These are phyloP conservation scores for Thunnus albacares DNA, from an alignment of 2,797 vertebrate species.

Conservation along the genomic window DNA sequence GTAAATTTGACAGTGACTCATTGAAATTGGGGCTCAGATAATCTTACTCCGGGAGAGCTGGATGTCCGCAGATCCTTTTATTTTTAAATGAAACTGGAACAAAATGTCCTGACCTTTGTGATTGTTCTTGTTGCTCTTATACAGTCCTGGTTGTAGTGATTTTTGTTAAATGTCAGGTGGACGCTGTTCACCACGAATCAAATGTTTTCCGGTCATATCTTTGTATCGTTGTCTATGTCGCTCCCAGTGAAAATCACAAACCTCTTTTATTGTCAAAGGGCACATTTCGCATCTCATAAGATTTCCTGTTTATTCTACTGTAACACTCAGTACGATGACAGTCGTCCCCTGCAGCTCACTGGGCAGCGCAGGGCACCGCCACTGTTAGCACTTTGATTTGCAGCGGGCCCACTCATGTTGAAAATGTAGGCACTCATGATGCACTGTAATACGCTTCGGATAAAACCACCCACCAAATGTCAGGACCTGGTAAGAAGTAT, in stretches of 20 bases:
- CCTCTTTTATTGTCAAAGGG: constrained; percentile 41
- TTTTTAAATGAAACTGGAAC: constrained; percentile 19
- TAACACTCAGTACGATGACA: neutral
- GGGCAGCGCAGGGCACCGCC: neutral
- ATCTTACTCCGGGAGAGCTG: neutral
- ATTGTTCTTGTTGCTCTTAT: constrained; percentile 11
- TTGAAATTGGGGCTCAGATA: neutral
- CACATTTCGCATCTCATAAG: constrained; percentile 13
- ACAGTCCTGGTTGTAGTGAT: constrained; percentile 18
- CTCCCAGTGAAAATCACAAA: constrained; percentile 34
- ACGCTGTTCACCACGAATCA: constrained; percentile 22
- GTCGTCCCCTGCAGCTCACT: neutral
- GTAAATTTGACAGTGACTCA: neutral
- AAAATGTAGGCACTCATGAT: constrained; percentile 34
- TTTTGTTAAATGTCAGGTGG: constrained; percentile 59
- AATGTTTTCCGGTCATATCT: constrained; percentile 12
- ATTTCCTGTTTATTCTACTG: neutral
- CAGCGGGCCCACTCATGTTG: constrained; percentile 42
- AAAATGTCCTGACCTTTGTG: constrained; percentile 53
- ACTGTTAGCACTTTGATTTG: constrained; percentile 30
- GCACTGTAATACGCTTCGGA: constrained; percentile 42
- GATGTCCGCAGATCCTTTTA: neutral
- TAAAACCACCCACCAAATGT: constrained; percentile 54
- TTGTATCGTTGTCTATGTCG: constrained; percentile 27
- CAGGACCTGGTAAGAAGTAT: constrained; percentile 28